phyloP scores from a whole-genome alignment of 1,140 invertebrate species.

The Hyphantria cunea region DNA sequence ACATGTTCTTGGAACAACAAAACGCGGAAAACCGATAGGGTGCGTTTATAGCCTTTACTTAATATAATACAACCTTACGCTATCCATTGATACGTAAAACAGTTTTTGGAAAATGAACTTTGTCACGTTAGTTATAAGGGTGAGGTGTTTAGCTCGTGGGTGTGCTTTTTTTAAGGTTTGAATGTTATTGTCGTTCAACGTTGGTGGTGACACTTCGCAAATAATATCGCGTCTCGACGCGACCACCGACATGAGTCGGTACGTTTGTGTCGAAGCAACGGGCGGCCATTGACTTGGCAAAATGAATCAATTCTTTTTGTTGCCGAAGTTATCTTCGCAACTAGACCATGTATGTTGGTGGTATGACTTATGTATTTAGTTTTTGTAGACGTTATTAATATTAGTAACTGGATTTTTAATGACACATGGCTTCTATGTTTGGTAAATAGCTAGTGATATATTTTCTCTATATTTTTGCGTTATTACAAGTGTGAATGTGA shows the following conservation, averaged over 20 bases:
- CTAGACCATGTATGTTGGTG: no score
- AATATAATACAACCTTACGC: constrained; percentile 23
- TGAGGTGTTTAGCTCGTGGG: not conserved
- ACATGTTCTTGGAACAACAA: constrained; percentile 57
- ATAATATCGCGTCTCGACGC: constrained; percentile 46
- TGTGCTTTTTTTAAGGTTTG: constrained; percentile 6
- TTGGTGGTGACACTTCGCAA: constrained; percentile 58
- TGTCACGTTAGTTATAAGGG: not conserved
- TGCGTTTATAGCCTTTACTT: constrained; percentile 52
- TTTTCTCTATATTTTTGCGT: no score
- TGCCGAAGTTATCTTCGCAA: no score
- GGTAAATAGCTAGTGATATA: no score
- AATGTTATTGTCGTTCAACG: constrained; percentile 44
- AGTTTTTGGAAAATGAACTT: not conserved
- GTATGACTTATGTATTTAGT: no score
- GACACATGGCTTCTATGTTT: no score
- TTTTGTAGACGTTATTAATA: no score
- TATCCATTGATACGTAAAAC: constrained; percentile 1
- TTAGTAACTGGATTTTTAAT: no score
- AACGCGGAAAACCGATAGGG: constrained; percentile 68
- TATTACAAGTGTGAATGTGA: no score
- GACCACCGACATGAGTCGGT: constrained; percentile 46
- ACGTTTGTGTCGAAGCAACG: constrained; percentile 30
- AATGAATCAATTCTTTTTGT: constrained; percentile 28
- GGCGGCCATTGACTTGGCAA: constrained; percentile 31